Conservation (phyloP, 2,113 vertebrate genomes). For the Tachycineta bicolor region DNA sequence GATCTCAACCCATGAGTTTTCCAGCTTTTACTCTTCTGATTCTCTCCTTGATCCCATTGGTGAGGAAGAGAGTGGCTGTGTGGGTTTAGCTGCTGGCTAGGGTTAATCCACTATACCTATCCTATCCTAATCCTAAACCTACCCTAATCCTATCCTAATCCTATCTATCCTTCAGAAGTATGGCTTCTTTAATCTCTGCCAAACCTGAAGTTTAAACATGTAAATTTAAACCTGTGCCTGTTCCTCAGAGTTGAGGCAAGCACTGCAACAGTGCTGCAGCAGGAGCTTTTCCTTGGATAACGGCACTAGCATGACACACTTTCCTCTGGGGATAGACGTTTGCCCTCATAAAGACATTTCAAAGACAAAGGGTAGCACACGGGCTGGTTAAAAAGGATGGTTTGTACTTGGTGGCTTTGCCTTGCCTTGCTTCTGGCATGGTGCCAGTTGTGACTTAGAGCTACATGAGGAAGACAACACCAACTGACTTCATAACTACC, state of each 20-base stretch:
- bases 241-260: neutral
- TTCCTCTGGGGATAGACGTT: neutral
- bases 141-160: neutral
- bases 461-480: neutral
- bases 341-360: neutral
- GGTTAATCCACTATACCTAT: neutral
- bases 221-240: neutral
- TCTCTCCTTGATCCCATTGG: neutral
- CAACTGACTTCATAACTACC: neutral
- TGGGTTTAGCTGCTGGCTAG: neutral
- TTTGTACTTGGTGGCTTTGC: neutral
- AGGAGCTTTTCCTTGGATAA: neutral
- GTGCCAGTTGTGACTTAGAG: neutral
- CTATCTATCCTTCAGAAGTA: neutral
- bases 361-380: neutral
- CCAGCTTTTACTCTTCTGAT: neutral
- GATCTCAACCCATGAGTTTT: neutral
- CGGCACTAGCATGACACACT: neutral
- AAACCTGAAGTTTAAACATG: neutral
- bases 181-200: neutral
- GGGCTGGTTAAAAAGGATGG: neutral
- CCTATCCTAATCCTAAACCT: neutral
- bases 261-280: neutral
- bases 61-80: neutral
- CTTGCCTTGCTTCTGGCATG: neutral